Evolutionary conservation across 2,113 vertebrate species (phyloP), one percentile per base, ranked within the genome.

Genomic region (Trochalopteron elliotii): DNA sequence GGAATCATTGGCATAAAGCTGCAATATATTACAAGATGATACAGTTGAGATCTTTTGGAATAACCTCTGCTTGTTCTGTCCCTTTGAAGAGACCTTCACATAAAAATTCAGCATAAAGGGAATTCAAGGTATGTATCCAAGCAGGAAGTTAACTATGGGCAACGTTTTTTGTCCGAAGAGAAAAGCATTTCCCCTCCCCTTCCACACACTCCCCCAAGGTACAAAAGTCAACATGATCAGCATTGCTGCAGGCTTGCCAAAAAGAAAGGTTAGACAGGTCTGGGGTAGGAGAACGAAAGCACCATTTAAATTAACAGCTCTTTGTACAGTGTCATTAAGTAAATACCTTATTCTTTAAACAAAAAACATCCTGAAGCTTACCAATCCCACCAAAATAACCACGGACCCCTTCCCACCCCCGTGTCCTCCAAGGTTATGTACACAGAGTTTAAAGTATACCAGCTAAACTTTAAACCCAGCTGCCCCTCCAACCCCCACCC

Each of bases 1-100:
- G 96, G 96, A 96, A 97, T 97, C 97, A 97, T 97, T 98, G 97
- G 97, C 96, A 98, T 98, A 97, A 98, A 98, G 98, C 98, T 98
- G 98, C 98, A 97, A 97, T 98, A 98, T 98, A 97, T 97, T 98
- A 97, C 95, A 98, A 97, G 97, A 97, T 98, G 98, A 97, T 97
- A 97, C 83, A 97, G 47, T 91, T 88, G 97, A 96, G 93, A 97
- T 71, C 91, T 97, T 97, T 97, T 96, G 92, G 94, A 94, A 94
- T 96, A 97, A 97, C 93, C 91, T 95, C 90, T 97, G 95, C 92
- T 98, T 97, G 95, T 89, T 97, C 95, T 91, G 93, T 81, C 84
- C 90, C 92, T 96, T 96, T 84, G 77, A 61, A 61, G 83, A 91
- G 74, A 96, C 93, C 44, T 90, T 94, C 49, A 24, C 89, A 70